Evolutionary conservation across 2,888 invertebrate genomes (phyloP).

Genomic region (Andrena minutula): DNA sequence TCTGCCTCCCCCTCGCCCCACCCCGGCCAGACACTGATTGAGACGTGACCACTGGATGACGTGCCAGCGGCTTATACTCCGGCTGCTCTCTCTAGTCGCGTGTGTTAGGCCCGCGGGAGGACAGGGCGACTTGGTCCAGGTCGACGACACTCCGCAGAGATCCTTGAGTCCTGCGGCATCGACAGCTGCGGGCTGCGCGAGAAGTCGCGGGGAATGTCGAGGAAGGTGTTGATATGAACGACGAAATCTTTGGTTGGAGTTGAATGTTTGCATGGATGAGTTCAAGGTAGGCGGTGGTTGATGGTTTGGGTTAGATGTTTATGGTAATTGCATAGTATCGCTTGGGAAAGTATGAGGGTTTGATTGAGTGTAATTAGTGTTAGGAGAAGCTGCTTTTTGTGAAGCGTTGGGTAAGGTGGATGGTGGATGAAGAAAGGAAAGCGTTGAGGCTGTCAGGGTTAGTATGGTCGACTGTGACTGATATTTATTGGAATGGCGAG

Average conservation of each 20-base stretch:
- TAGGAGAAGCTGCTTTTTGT: neutral
- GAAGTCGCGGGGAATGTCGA: neutral
- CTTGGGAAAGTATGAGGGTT: neutral
- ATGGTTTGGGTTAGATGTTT: neutral
- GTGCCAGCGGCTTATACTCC: constrained; percentile 60
- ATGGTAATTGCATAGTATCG: neutral
- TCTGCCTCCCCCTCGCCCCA: constrained; percentile 34
- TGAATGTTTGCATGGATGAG: neutral
- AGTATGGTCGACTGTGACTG: no score
- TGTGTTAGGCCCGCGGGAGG: constrained; percentile 27
- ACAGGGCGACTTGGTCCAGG: constrained; percentile 23
- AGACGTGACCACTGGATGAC: constrained; percentile 79
- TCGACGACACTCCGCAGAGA: constrained; percentile 47
- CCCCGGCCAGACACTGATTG: constrained; percentile 75
- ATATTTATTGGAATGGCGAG: no score
- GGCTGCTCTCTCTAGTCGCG: constrained; percentile 45
- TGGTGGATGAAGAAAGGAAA: neutral
- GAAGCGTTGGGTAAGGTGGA: neutral
- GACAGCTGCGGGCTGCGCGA: neutral
- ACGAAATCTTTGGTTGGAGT: neutral
- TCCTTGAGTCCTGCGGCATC: neutral
- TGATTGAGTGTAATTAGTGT: neutral
- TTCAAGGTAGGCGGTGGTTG: neutral
- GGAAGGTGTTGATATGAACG: neutral
- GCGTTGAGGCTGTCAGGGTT: no score